Base-by-base conservation (phyloP, 2,888 invertebrate species). In the Notodonta ziczac region DNA sequence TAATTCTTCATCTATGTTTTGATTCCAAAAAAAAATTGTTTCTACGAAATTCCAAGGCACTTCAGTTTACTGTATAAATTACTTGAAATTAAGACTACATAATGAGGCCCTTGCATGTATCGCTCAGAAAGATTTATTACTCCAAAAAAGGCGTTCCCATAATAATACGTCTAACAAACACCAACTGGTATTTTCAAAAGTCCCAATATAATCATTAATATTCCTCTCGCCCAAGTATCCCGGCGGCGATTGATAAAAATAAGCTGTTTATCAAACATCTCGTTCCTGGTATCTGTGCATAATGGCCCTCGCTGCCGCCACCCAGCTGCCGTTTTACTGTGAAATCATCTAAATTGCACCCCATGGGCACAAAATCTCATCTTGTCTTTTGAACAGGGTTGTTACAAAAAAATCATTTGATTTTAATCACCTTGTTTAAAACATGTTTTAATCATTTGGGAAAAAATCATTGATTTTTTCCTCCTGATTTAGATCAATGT, bases 181-280 rank as follows among this genome's bases (percentile, higher is more conserved):
- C 46, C 46, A 46, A 46, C 46, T 46, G 46, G 46, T n/a, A 0
- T 51, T 24, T 51, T 8, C 35, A 35, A n/a, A 51, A 4, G 16
- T 5, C 13, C 35, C 12, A 12, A 12, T 13, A 53, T 10, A 53
- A 53, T n/a, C 35, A 53, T 53, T 53, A 53, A 53, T 73, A 76
- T 70, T 69, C 70, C 65, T 66, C 66, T 61, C 59, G 39, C 59
- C 40, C 39, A 14, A 58, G 58, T 68, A 63, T 73, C 84, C 90
- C 88, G 76, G 77, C 74, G 83, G 88, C 86, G 71, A 87, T 87
- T 88, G 89, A 88, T 92, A 91, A 90, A 87, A 90, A 87, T 88
- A 85, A 84, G 70, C 80, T 84, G 86, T 87, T 89, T 91, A 91
- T 91, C 90, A 89, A 88, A 86, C 84, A 89, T 89, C 89, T 87